These are phyloP conservation scores for Anabacerthia variegaticeps DNA, from an alignment of 2,797 vertebrate species.

Conservation along the genomic window DNA sequence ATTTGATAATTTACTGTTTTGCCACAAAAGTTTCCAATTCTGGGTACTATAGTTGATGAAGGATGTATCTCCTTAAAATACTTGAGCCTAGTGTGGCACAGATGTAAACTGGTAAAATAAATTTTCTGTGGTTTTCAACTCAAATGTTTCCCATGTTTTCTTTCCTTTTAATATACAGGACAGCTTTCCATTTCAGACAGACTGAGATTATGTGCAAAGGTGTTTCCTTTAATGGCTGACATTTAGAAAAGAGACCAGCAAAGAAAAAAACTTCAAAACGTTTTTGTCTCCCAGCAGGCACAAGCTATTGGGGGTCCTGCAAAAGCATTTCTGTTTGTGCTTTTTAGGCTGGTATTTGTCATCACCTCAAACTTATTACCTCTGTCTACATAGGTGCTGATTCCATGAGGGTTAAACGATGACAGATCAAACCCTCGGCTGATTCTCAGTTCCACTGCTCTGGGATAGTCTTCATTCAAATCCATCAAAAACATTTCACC, in stretches of 20 bases:
- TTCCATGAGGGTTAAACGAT: conserved; percentile 89
- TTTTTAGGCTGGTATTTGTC: not conserved
- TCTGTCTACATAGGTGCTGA: conserved; percentile 81
- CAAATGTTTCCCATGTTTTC: not conserved
- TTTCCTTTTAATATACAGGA: not conserved
- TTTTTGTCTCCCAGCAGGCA: not conserved
- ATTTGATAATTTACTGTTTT: not conserved
- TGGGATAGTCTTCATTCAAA: conserved; percentile 75
- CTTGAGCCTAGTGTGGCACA: not conserved
- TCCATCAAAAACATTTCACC: conserved; percentile 87
- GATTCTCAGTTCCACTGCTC: conserved; percentile 79
- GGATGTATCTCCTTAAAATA: not conserved
- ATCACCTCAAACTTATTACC: conserved; percentile 65
- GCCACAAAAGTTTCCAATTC: not conserved
- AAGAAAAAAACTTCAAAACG: fast-evolving
- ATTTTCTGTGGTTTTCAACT: not conserved
- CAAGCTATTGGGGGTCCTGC: not conserved
- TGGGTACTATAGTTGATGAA: not conserved
- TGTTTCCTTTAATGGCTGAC: not conserved
- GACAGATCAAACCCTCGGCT: conserved; percentile 80
- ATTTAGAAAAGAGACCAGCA: not conserved
- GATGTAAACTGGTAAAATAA: not conserved
- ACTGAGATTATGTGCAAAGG: not conserved
- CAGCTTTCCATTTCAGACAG: not conserved
- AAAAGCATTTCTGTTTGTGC: not conserved